Evolutionary conservation across 2,797 vertebrate species (phyloP).

Genomic region (Acridotheres tristis): DNA sequence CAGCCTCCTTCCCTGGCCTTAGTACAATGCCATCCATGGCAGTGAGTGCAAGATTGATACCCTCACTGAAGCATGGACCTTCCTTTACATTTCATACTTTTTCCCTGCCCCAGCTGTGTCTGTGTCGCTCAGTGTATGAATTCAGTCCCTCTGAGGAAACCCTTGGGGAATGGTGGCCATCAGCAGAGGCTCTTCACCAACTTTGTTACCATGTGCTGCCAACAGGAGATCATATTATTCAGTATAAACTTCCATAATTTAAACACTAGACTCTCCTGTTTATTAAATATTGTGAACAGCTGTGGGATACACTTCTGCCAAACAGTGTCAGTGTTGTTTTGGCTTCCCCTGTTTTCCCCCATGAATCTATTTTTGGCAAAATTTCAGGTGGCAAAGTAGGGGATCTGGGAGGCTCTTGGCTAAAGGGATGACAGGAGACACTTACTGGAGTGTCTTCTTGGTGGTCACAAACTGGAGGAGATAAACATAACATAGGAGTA

Average conservation of each 20-base stretch:
- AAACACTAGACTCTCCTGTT: not conserved
- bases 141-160: not conserved
- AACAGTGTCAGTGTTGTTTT: not conserved
- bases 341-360: not conserved
- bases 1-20: not conserved
- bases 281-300: not conserved
- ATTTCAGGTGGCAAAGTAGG: not conserved
- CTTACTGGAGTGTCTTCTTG: not conserved
- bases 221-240: not conserved
- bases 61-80: not conserved
- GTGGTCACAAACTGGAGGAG: not conserved
- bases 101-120: not conserved
- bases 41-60: not conserved
- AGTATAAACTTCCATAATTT: not conserved
- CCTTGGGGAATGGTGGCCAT: not conserved
- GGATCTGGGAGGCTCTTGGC: not conserved
- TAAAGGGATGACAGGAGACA: not conserved
- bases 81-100: not conserved
- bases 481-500: not conserved
- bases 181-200: not conserved
- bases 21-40: not conserved
- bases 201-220: not conserved
- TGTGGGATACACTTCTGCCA: not conserved
- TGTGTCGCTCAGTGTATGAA: fast-evolving
- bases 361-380: not conserved